A percentile compares a stretch with the other conserved stretches of the same genome.
These are phyloP conservation scores for Marisa cornuarietis DNA, from an alignment of 1,140 invertebrate genomes.

Conservation along the genomic window DNA sequence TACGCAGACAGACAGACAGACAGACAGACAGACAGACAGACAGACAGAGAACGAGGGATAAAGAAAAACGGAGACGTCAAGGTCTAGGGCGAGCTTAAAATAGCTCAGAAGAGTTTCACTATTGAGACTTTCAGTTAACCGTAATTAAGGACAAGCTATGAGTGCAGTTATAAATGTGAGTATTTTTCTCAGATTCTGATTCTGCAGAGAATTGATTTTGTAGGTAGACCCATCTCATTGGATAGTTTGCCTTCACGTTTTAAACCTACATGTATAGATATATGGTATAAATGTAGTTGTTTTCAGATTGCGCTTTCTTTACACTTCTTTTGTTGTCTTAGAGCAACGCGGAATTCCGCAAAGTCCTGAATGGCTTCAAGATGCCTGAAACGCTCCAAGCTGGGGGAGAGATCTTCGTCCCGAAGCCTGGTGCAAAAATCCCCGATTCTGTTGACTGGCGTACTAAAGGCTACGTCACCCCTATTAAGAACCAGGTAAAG, in stretches of 20 bases:
- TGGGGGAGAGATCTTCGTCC: conserved; percentile 24
- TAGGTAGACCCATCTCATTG: background rate
- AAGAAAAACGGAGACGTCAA: too few relatives aligned
- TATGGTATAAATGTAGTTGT: background rate
- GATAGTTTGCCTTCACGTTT: background rate
- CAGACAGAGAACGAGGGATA: too few relatives aligned
- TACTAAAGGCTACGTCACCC: conserved; percentile 54
- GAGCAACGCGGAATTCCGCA: conserved; percentile 49
- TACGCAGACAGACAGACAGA: background rate
- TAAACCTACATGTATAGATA: background rate
- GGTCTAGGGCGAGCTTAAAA: too few relatives aligned
- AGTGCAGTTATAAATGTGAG: too few relatives aligned
- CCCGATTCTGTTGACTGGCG: conserved; percentile 55
- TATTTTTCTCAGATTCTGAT: too few relatives aligned
- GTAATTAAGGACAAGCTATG: too few relatives aligned
- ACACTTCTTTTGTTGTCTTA: conserved; percentile 15
- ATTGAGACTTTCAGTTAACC: background rate
- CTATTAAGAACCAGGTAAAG: conserved; percentile 54
- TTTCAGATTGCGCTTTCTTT: background rate
- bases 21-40: background rate
- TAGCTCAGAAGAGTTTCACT: background rate
- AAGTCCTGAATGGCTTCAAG: conserved; percentile 50
- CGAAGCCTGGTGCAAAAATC: conserved; percentile 24
- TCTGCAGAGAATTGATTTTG: too few relatives aligned
- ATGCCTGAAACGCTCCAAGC: background rate